Evolutionary conservation across 2,113 vertebrate species (phyloP).

Genomic region (Polypterus senegalus): DNA sequence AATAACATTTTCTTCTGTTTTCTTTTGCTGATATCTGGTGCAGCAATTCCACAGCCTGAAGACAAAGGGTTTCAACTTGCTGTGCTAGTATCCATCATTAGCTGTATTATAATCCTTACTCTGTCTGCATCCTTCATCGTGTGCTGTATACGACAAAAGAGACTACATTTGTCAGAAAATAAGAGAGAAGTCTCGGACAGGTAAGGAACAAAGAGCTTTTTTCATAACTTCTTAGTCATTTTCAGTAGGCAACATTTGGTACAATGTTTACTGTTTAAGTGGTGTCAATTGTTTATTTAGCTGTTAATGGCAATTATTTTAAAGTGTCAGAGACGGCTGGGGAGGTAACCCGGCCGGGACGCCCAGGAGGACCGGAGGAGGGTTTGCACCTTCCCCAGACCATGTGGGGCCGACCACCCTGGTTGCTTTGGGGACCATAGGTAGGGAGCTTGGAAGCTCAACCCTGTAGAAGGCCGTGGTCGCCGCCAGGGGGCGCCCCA

Average conservation of each 20-base stretch:
- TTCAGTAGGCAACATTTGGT: no score
- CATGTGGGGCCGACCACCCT: neutral
- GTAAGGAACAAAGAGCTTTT: constrained; percentile 18
- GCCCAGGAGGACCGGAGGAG: no score
- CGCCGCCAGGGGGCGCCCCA: no score
- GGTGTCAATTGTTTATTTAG: neutral
- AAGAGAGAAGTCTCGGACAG: constrained; percentile 30
- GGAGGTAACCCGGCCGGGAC: no score
- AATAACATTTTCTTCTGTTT: neutral
- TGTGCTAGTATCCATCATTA: constrained; percentile 55
- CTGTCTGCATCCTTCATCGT: constrained; percentile 59
- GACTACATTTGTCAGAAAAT: constrained; percentile 25
- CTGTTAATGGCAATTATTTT: neutral
- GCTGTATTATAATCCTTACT: constrained; percentile 57
- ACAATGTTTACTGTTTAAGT: no score
- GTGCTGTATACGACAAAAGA: constrained; percentile 57
- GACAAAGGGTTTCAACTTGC: constrained; percentile 49
- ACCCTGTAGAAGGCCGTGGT: neutral
- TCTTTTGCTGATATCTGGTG: neutral
- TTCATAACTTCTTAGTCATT: neutral
- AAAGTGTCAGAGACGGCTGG: neutral
- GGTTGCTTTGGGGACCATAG: neutral
- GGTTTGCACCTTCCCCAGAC: no score
- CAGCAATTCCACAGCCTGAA: constrained; percentile 49
- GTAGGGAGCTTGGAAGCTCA: neutral